These are phyloP conservation scores for Scrobipalpa costella DNA, from an alignment of 2,888 invertebrate species.

Conservation along the genomic window DNA sequence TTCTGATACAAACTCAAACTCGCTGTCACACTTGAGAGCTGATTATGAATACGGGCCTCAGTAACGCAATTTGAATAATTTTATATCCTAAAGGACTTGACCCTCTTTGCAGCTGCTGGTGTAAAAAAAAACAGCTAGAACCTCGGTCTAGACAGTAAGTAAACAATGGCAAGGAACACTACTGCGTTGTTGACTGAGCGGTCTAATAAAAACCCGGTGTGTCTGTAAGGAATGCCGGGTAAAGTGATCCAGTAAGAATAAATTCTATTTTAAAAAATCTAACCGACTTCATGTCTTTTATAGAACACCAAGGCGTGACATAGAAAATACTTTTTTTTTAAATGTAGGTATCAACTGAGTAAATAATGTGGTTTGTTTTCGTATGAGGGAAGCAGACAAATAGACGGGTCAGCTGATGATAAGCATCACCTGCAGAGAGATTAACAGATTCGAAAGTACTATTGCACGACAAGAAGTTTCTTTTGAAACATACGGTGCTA, in stretches of 20 bases:
- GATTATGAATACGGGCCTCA: too few species aligned
- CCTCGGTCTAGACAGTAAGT: background rate
- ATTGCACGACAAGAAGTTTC: too few species aligned
- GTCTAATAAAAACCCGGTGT: conserved; percentile 58
- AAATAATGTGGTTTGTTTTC: too few species aligned
- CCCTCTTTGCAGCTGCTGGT: background rate
- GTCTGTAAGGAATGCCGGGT: conserved; percentile 63
- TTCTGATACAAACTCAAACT: too few species aligned
- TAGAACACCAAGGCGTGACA: background rate
- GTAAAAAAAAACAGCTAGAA: background rate
- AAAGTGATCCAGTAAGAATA: conserved; percentile 59
- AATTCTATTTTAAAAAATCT: background rate
- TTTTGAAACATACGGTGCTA: too few species aligned
- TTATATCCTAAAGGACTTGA: background rate
- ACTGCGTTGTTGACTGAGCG: conserved; percentile 38
- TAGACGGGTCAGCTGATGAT: too few species aligned
- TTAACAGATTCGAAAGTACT: too few species aligned
- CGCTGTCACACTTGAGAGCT: too few species aligned
- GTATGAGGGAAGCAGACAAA: too few species aligned
- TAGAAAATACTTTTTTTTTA: background rate
- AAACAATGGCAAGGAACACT: background rate
- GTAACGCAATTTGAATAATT: background rate
- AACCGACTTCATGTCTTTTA: background rate
- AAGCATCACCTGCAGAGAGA: too few species aligned
- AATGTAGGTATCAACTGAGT: background rate